Conservation (phyloP, 1,140 invertebrate genomes). For the Melipona quadrifasciata region DNA sequence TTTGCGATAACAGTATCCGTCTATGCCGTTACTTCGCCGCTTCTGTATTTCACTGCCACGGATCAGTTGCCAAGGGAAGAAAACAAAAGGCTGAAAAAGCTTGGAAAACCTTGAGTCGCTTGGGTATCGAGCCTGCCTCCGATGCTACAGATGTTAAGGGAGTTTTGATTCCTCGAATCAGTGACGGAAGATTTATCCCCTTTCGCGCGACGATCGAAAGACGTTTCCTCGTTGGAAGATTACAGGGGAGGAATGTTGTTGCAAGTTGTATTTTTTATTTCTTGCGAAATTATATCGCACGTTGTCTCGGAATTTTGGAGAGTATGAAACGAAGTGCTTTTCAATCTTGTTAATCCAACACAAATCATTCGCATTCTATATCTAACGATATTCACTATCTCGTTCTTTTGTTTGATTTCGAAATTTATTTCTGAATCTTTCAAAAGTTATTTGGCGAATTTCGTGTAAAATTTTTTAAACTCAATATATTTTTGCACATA, state of each 20-base stretch:
- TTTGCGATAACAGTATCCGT: slow-evolving; percentile 44
- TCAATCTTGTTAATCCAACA: no score
- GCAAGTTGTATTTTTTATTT: background rate
- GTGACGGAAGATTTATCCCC: background rate
- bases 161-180: slow-evolving; percentile 1
- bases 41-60: slow-evolving; percentile 8
- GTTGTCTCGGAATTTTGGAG: no score
- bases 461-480: no score
- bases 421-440: no score
- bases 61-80: slow-evolving; percentile 30
- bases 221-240: background rate
- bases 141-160: background rate
- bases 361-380: no score
- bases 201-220: background rate
- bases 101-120: background rate
- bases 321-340: no score
- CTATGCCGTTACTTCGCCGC: background rate
- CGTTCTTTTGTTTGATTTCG: no score
- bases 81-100: background rate
- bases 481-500: no score
- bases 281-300: background rate
- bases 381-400: no score
- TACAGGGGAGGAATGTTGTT: background rate
- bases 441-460: no score
- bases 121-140: background rate